These are phyloP conservation scores for Labeo rohita DNA, from an alignment of 2,113 vertebrate genomes.

Conservation along the genomic window DNA sequence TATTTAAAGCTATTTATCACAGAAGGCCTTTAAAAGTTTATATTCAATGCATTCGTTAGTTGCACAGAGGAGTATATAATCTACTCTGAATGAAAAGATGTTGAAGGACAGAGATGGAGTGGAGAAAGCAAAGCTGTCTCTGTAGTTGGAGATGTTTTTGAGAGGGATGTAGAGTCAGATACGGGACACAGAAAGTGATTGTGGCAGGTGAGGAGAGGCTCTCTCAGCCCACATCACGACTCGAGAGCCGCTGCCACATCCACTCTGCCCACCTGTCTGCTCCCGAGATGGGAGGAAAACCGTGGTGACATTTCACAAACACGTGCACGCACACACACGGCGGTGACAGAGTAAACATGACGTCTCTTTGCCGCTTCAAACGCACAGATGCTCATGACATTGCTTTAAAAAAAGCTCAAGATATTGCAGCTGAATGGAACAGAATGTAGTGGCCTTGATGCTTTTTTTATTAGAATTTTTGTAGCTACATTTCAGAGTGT, in stretches of 20 bases:
- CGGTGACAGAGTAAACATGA: conserved; percentile 6
- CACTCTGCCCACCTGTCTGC: conserved; percentile 39
- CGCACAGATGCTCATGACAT: neutral
- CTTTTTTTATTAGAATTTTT: no score
- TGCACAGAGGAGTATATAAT: neutral
- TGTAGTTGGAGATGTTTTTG: conserved; percentile 32
- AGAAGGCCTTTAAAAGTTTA: neutral
- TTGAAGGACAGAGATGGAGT: conserved; percentile 28
- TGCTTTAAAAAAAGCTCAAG: neutral
- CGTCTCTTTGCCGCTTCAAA: neutral
- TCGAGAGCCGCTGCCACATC: conserved; percentile 22
- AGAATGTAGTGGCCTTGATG: neutral
- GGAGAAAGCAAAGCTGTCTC: neutral
- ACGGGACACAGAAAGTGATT: conserved; percentile 35
- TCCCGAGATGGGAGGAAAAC: conserved; percentile 23
- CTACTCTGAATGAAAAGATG: conserved; percentile 20
- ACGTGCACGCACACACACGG: conserved; percentile 15
- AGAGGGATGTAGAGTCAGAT: conserved; percentile 36
- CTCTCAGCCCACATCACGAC: conserved; percentile 9
- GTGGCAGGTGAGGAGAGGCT: conserved; percentile 41
- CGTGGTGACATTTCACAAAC: conserved; percentile 34
- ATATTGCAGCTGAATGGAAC: neutral
- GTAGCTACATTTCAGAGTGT: no score
- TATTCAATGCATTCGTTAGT: neutral
- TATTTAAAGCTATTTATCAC: conserved; percentile 9